A percentile compares a stretch with the other conserved stretches of the same genome.
These are phyloP conservation scores for Plumapathes pennacea DNA, from an alignment of 92 coral and sea anemone genomes.

Conservation along the genomic window DNA sequence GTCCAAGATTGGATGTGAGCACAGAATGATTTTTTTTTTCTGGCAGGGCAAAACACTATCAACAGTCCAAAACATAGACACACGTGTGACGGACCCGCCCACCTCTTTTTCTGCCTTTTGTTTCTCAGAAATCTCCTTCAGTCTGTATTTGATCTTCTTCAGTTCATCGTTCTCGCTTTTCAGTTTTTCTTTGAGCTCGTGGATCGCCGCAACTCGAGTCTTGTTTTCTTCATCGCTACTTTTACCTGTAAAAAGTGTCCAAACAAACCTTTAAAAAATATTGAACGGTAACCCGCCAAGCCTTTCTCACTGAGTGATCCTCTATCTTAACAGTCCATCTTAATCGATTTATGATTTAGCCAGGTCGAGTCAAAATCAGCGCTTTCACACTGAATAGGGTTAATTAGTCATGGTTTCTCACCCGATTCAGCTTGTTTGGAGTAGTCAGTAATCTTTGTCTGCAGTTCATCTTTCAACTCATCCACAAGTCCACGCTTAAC, in stretches of 20 bases:
- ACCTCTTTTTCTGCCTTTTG: slow-evolving; percentile 98
- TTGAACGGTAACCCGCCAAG: too few relatives aligned
- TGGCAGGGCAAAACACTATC: too few relatives aligned
- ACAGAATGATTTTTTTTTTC: too few relatives aligned
- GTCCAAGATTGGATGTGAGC: too few relatives aligned
- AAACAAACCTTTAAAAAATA: not conserved
- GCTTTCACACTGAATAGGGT: not conserved
- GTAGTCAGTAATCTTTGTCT: slow-evolving; percentile 89
- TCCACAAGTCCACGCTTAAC: slow-evolving; percentile 93
- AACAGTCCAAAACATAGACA: too few relatives aligned
- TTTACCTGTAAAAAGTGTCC: slow-evolving; percentile 63
- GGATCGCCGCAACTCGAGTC: slow-evolving; percentile 76
- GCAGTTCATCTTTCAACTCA: slow-evolving; percentile 93
- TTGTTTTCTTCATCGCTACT: slow-evolving; percentile 91
- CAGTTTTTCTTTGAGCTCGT: slow-evolving; percentile 91
- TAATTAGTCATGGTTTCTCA: not conserved
- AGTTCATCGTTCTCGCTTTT: slow-evolving; percentile 91
- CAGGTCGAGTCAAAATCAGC: not conserved
- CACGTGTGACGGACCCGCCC: too few relatives aligned
- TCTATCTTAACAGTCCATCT: not conserved
- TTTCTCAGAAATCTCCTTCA: slow-evolving; percentile 91
- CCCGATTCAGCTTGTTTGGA: slow-evolving; percentile 95
- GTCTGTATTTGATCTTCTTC: slow-evolving; percentile 88
- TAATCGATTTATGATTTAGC: not conserved
- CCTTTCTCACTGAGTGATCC: too few relatives aligned